Evolutionary conservation across 1,140 invertebrate species (phyloP).

Genomic region (Tetragonula clypearis): DNA sequence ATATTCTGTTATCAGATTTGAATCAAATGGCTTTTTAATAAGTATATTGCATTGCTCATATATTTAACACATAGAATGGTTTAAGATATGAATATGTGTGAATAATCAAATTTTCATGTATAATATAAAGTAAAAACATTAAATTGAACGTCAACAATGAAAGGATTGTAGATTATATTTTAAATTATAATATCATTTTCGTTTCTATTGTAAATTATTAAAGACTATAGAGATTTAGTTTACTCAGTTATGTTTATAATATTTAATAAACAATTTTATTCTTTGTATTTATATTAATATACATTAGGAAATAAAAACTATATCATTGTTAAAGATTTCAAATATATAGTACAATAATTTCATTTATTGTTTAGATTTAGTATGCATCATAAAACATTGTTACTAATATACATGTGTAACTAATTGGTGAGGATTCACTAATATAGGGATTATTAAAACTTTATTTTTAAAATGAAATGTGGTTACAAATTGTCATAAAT

Average conservation of each 20-base stretch:
- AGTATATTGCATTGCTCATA: constrained; percentile 24
- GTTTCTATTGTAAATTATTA: constrained; percentile 30
- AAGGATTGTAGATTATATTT: not conserved
- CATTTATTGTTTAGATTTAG: not conserved
- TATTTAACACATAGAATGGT: not conserved
- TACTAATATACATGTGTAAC: not conserved
- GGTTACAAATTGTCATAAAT: constrained; percentile 52
- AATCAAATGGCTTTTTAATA: constrained; percentile 10
- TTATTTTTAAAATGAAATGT: constrained; percentile 15
- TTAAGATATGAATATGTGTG: not conserved
- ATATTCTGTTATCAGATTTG: not conserved
- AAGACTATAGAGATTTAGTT: not conserved
- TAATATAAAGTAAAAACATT: not conserved
- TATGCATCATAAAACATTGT: constrained; percentile 6
- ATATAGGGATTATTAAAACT: constrained; percentile 21
- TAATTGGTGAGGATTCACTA: constrained; percentile 43
- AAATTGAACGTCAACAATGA: not conserved
- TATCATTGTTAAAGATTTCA: constrained; percentile 11
- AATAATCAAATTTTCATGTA: constrained; percentile 5
- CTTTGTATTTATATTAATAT: constrained; percentile 50
- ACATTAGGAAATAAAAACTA: constrained; percentile 49
- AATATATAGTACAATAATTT: constrained; percentile 18
- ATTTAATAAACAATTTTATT: constrained; percentile 33
- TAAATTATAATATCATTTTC: not conserved
- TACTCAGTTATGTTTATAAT: constrained; percentile 45